Percentiles rank a stretch among this genome's conserved stretches.
Conservation (phyloP, 1,140 invertebrate species). For the Ceratoteleas bidentatus region DNA sequence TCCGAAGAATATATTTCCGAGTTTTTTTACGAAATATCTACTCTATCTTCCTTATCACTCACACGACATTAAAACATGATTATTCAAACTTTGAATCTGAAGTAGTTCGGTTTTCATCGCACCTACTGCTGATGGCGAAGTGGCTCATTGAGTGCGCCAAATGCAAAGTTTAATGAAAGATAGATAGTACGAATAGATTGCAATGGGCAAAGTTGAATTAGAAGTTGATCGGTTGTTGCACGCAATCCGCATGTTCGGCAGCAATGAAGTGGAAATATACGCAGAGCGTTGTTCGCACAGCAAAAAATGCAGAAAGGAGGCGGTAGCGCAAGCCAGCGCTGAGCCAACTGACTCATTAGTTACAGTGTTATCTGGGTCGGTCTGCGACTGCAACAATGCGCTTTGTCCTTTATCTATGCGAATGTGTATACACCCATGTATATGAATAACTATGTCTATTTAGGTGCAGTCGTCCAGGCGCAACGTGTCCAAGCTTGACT, state of each 20-base stretch:
- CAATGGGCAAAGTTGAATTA: conserved; percentile 58
- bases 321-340: conserved; percentile 31
- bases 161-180: conserved; percentile 53
- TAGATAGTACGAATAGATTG: conserved; percentile 49
- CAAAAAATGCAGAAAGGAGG: conserved; percentile 52
- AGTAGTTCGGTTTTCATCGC: no score
- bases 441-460: conserved; percentile 31
- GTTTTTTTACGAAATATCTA: no score
- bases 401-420: conserved; percentile 36
- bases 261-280: conserved; percentile 56
- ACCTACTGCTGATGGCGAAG: background rate
- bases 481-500: conserved; percentile 31
- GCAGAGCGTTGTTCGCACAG: conserved; percentile 21
- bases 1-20: no score
- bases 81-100: no score
- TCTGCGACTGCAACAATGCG: conserved; percentile 55
- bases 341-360: conserved; percentile 51
- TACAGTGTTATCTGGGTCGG: conserved; percentile 57
- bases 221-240: conserved; percentile 50
- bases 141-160: conserved; percentile 19
- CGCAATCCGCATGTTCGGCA: conserved; percentile 50
- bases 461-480: conserved; percentile 22
- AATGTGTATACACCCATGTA: conserved; percentile 11
- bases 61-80: no score
- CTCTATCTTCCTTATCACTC: no score